These are phyloP conservation scores for Myotis lucifugus DNA, from an alignment of 2,113 vertebrate species.

Conservation along the genomic window DNA sequence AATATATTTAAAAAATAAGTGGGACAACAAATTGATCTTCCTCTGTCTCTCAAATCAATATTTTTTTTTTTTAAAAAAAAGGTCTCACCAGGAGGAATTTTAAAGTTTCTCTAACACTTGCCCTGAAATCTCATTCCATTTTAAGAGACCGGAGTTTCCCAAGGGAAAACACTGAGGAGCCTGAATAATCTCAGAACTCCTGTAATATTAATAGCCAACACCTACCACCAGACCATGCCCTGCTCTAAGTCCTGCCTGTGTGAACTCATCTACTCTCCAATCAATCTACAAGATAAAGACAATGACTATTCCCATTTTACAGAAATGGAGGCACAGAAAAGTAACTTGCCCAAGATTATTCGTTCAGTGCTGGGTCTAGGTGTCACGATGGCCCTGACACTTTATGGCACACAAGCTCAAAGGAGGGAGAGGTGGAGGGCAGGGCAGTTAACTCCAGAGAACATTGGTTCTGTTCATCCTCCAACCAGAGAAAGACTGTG, in stretches of 20 bases:
- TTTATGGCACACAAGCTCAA: background rate
- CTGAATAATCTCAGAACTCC: background rate
- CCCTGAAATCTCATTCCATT: background rate
- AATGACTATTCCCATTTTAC: background rate
- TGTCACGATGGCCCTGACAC: background rate
- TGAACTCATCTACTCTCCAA: background rate
- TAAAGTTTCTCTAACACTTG: background rate
- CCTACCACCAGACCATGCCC: background rate
- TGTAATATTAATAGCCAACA: background rate
- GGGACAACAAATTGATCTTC: background rate
- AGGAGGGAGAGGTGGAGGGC: background rate
- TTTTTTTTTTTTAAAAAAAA: background rate
- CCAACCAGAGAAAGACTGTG: background rate
- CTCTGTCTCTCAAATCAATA: background rate
- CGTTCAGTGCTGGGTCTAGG: background rate
- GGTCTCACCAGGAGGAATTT: background rate
- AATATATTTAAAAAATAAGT: too few species aligned
- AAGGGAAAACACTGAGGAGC: background rate
- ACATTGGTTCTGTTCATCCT: background rate
- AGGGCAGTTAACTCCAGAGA: background rate
- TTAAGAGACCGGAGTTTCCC: background rate
- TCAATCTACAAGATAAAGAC: background rate
- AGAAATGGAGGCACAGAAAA: background rate
- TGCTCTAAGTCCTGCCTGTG: background rate
- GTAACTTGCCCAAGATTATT: background rate